Percentiles rank a stretch among this genome's conserved stretches.
These are phyloP conservation scores for Enteromius afrohamiltoni DNA, from an alignment of 2,797 vertebrate species.

Conservation along the genomic window DNA sequence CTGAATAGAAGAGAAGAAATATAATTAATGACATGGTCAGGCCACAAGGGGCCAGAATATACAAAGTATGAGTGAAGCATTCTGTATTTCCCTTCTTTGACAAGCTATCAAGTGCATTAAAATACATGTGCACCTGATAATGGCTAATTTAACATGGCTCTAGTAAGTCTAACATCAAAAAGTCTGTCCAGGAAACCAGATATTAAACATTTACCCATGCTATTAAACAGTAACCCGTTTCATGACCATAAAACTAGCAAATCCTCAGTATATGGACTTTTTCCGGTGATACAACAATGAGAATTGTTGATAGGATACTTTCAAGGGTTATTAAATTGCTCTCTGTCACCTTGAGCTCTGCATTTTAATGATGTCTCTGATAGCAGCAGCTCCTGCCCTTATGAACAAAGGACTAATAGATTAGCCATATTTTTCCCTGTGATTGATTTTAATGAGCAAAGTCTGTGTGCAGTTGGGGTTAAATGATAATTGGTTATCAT, in stretches of 20 bases:
- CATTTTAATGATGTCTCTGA: neutral
- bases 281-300: neutral
- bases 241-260: neutral
- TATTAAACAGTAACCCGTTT: constrained; percentile 7
- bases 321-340: neutral
- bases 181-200: neutral
- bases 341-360: neutral
- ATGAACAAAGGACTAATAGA: neutral
- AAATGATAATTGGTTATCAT: neutral
- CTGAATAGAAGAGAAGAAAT: neutral
- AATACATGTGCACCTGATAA: neutral
- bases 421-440: neutral
- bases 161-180: neutral
- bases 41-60: constrained; percentile 51
- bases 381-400: neutral
- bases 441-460: constrained; percentile 31
- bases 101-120: too few species aligned
- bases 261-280: neutral
- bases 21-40: neutral
- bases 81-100: neutral
- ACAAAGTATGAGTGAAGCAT: neutral
- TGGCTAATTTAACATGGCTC: neutral
- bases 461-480: neutral
- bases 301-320: neutral
- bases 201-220: neutral